Evolutionary conservation across 2,797 vertebrate species (phyloP), one percentile per base, ranked within the genome.

Genomic region (Anomalospiza imberbis): DNA sequence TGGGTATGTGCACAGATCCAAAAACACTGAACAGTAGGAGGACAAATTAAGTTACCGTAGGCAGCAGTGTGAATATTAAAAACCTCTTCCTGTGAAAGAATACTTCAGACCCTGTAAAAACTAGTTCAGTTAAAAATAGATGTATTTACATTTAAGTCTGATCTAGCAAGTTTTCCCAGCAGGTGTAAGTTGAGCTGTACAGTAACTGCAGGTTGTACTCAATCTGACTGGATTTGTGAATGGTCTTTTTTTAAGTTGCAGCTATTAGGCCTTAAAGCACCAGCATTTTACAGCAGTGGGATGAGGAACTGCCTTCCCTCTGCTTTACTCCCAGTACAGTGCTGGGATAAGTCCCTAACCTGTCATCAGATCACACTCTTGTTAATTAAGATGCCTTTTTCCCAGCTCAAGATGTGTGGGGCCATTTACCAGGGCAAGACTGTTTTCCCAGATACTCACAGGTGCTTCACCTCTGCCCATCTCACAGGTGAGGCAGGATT

Each of bases 41-140:
- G 91, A 94, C 88, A 87, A 92, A 88, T 85, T 80, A 85, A 93
- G 93, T 89, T 92, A 80, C 94, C 73, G 91, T 85, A 94, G 96
- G 96, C 94, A 97, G 88, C 94, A 91, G 91, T 89, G 95, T 95
- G 95, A 94, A 94, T 94, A 96, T 93, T 95, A 93, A 97, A 96
- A 97, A 97, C 95, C 93, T 93, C 89, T 96, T 96, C 97, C 94
- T 95, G 94, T 96, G 95, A 96, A 97, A 95, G 95, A 96, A 96
- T 95, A 96, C 95, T 81, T 96, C 92, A 95, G 96, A 96, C 96
- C 97, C 94, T 96, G 96, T 96, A 97, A 97, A 97, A 97, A 96
- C 96, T 96, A 92, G 94, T 96, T 96, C 80, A 93, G 95, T 96
- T 97, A 96, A 97, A 97, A 97, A 97, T 95, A 97, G 96, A 96